phyloP scores from a whole-genome alignment of 2,888 invertebrate species.

The Hoplodrina blanda region DNA sequence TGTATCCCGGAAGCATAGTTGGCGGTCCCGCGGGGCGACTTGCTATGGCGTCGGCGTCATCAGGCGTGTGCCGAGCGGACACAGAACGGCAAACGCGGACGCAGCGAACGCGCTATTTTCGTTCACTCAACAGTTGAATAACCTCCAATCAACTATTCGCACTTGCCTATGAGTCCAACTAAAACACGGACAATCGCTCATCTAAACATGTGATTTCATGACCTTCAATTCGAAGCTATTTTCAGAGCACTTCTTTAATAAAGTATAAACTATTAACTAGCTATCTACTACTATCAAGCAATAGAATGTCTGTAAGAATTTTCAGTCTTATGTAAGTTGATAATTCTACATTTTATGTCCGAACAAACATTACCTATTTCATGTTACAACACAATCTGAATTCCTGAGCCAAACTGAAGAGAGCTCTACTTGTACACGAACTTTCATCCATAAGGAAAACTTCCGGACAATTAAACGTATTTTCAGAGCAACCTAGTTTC shows the following conservation, averaged over 20 bases:
- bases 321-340: constrained; percentile 5
- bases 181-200: constrained; percentile 69
- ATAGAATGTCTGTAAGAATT: constrained; percentile 5
- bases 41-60: constrained; percentile 67
- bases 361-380: constrained; percentile 3
- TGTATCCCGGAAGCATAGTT: constrained; percentile 84
- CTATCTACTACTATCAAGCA: not conserved
- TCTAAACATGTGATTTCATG: constrained; percentile 64
- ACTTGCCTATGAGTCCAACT: constrained; percentile 83
- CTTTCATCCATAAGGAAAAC: constrained; percentile 44
- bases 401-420: constrained; percentile 53
- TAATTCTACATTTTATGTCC: not conserved
- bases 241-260: constrained; percentile 15
- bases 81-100: constrained; percentile 75
- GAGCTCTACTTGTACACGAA: constrained; percentile 69
- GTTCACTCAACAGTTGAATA: constrained; percentile 89
- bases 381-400: constrained; percentile 40
- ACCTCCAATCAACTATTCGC: constrained; percentile 91
- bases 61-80: constrained; percentile 67
- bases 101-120: constrained; percentile 86
- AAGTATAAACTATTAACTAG: constrained; percentile 2
- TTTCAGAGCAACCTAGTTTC: constrained; percentile 51
- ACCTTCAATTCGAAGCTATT: constrained; percentile 49
- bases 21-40: constrained; percentile 71
- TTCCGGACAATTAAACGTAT: constrained; percentile 38